Conservation (phyloP, 2,888 invertebrate genomes). For the Luperina nickerlii region DNA sequence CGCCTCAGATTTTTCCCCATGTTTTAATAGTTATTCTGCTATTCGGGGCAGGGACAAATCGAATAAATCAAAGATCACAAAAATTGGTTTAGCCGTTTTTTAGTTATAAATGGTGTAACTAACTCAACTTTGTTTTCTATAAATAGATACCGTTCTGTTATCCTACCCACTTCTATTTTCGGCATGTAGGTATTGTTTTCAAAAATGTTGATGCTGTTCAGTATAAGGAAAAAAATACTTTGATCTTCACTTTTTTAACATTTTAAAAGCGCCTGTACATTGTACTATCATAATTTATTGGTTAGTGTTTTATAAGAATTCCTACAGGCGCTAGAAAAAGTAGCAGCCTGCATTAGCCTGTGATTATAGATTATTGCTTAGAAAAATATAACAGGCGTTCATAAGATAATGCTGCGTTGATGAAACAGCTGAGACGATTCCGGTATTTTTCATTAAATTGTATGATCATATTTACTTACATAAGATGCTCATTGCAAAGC, state of each 20-base stretch:
- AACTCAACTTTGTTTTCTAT: too few species aligned
- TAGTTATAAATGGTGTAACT: too few species aligned
- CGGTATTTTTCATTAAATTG: neutral
- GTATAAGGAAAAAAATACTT: neutral
- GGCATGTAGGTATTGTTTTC: too few species aligned
- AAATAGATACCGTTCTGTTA: neutral
- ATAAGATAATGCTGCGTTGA: neutral
- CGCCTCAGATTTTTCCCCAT: too few species aligned
- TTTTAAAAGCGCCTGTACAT: conserved; percentile 1
- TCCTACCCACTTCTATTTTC: neutral
- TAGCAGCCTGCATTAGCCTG: neutral
- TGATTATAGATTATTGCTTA: neutral
- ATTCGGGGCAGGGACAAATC: too few species aligned
- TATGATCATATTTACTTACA: neutral
- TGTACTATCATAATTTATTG: neutral
- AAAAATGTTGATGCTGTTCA: neutral
- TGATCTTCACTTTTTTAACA: neutral
- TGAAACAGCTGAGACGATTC: neutral
- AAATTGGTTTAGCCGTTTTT: too few species aligned
- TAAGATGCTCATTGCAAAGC: too few species aligned
- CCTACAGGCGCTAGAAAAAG: conserved; percentile 24
- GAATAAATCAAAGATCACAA: too few species aligned
- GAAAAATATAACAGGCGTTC: conserved; percentile 23
- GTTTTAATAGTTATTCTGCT: too few species aligned
- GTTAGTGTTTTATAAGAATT: neutral